Base-by-base conservation (phyloP, 2,888 invertebrate genomes). In the Coenonympha glycerion region DNA sequence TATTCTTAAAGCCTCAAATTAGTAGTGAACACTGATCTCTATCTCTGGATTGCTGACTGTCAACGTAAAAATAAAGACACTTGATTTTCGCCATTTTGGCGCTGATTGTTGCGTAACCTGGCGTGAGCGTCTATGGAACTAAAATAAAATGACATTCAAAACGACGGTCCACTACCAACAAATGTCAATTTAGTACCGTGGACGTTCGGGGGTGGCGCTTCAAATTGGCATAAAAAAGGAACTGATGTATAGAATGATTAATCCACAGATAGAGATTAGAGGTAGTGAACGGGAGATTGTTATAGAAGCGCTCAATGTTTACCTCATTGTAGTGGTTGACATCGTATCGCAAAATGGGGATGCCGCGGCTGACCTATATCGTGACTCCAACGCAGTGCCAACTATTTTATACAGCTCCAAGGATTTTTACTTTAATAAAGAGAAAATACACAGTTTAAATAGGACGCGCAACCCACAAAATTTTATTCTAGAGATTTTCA, bases 351-450 rank as follows among this genome's bases (percentile, higher is more conserved):
- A 63, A 71, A 77, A 71, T 60, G 66, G 70, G 71, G 69, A 70
- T 76, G 68, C 73, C 68, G 76, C 71, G 72, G 75, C 79, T 84
- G 85, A 85, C 84, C 85, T 83, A 84, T 68, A 80, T 84, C 71
- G 70, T 69, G 66, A 65, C 47, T 54, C 44, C 44, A 47, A 56
- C 67, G 63, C 71, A 66, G 65, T 68, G 81, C 83, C 82, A 84
- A 80, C 56, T 62, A 68, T n/a, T n/a, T n/a, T n/a, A n/a, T n/a
- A n/a, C 60, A 59, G 65, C 65, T 63, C 55, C 55, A 59, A 65
- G 58, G 50, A 55, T 53, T 54, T 56, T 58, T 46, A 58, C 51
- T 54, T 30, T 49, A 52, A 53, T 56, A 52, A 53, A 60, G 55
- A 60, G 54, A 58, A 56, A 55, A 51, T 57, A 55, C 50, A 52